phyloP scores from a whole-genome alignment of 2,888 invertebrate genomes.

The Melieria crassipennis region DNA sequence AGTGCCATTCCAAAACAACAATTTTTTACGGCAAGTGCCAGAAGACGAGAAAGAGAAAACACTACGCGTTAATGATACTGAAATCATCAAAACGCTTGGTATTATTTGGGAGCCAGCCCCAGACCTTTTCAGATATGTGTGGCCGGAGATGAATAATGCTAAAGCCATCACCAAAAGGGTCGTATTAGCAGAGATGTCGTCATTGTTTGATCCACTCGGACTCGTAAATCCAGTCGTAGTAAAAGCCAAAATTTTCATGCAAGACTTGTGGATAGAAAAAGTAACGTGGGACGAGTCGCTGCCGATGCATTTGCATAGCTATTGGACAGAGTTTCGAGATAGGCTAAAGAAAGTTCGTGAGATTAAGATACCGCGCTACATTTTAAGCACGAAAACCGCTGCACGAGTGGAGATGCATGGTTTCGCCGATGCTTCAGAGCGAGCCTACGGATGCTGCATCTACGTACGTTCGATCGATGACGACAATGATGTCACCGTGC shows the following conservation, averaged over 20 bases:
- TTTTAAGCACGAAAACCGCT: neutral
- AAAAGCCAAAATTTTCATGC: slow-evolving; percentile 35
- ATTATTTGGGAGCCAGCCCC: slow-evolving; percentile 31
- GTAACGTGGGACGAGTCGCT: slow-evolving; percentile 37
- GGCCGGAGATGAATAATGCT: neutral
- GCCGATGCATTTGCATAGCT: slow-evolving; percentile 14
- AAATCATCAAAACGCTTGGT: slow-evolving; percentile 35
- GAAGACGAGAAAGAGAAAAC: slow-evolving; percentile 23
- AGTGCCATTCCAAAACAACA: slow-evolving; percentile 26
- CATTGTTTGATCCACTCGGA: slow-evolving; percentile 34
- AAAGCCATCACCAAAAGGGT: slow-evolving; percentile 31
- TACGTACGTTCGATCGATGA: slow-evolving; percentile 24
- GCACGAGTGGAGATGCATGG: slow-evolving; percentile 26
- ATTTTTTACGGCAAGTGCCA: slow-evolving; percentile 19
- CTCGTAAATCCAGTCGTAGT: slow-evolving; percentile 35
- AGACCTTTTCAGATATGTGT: slow-evolving; percentile 30
- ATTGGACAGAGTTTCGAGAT: slow-evolving; percentile 27
- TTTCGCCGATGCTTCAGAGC: slow-evolving; percentile 34
- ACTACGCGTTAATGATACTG: slow-evolving; percentile 28
- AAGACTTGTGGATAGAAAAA: slow-evolving; percentile 29
- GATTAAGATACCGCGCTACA: slow-evolving; percentile 20
- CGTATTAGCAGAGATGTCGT: slow-evolving; percentile 25
- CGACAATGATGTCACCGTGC: slow-evolving; percentile 22
- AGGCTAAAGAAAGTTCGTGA: slow-evolving; percentile 11
- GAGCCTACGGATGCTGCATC: slow-evolving; percentile 35